Conservation (phyloP, 2,797 vertebrate genomes). For the Brotogeris chrysoptera region DNA sequence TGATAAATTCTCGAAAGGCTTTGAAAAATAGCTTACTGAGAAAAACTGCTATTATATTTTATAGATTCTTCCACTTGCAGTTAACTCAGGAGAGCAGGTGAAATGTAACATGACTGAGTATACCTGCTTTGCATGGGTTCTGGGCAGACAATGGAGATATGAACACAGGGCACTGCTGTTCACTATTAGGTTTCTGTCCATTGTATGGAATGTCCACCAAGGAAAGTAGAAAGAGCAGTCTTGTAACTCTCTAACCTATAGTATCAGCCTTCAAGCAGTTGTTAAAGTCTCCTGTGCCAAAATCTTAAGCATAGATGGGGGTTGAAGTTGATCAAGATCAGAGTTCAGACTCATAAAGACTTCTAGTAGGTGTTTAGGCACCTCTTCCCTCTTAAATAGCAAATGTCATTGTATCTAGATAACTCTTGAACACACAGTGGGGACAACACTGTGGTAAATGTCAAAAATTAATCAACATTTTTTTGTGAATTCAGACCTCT, state of each 20-base stretch:
- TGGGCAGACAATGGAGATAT: background rate
- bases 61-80: background rate
- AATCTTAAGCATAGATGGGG: background rate
- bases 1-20: background rate
- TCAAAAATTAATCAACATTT: background rate
- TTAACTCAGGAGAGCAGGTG: background rate
- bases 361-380: background rate
- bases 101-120: fast-evolving
- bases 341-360: background rate
- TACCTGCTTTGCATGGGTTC: background rate
- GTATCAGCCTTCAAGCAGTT: background rate
- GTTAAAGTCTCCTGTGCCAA: background rate
- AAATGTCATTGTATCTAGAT: background rate
- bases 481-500: background rate
- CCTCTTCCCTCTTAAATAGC: background rate
- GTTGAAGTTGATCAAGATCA: background rate
- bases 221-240: background rate
- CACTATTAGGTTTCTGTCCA: background rate
- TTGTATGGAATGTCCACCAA: background rate
- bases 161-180: background rate
- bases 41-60: background rate
- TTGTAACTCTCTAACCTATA: background rate
- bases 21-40: background rate
- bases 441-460: background rate
- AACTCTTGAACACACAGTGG: background rate